Base-by-base conservation (phyloP, 2,113 vertebrate species). In the Neogobius melanostomus region DNA sequence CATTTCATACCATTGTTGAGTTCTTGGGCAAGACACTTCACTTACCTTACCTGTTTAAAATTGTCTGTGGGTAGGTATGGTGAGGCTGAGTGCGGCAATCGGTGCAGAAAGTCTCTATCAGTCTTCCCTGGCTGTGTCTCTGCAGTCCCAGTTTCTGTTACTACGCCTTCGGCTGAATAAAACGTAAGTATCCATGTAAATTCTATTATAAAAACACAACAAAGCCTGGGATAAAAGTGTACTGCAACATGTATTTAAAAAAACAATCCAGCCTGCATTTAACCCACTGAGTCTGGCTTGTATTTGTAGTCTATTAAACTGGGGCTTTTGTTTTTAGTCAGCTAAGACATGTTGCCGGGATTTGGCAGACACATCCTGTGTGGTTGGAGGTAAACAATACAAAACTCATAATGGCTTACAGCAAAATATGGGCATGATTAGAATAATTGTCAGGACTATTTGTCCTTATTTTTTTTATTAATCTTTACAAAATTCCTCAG, bases 311-410 rank as follows among this genome's bases (percentile, higher is more conserved):
- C 11, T 75, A 46, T 62, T 64, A 44, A 65, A 69, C 57, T 62
- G 45, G 56, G 43, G 69, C 59, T 64, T 47, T 56, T 52, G 52
- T 47, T 9, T 16, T 63, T 14, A 42, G 21, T 21, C 21, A 21
- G 60, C 66, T 42, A 56, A 75, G 46, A 57, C 43, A 63, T 50
- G 63, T 71, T 43, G 62, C 16, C 43, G 50, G 17, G 73, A 71
- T 71, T 79, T 54, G 74, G 57, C 68, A 45, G 43, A 43, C 47
- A 75, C 72, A 77, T 74, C 65, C 62, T 9, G 0, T 72, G 60
- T 60, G 61, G 72, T 76, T 69, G 56, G n/a, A 28, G 36, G 70
- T 68, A 66, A 74, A 79, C 75, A 76, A 71, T 71, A 66, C 70
- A 69, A 68, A 64, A 12, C 15, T 15, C 8, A 70, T 16, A 63